Evolutionary conservation across 2,888 invertebrate genomes (phyloP).

Genomic region (Melanostoma mellinum): DNA sequence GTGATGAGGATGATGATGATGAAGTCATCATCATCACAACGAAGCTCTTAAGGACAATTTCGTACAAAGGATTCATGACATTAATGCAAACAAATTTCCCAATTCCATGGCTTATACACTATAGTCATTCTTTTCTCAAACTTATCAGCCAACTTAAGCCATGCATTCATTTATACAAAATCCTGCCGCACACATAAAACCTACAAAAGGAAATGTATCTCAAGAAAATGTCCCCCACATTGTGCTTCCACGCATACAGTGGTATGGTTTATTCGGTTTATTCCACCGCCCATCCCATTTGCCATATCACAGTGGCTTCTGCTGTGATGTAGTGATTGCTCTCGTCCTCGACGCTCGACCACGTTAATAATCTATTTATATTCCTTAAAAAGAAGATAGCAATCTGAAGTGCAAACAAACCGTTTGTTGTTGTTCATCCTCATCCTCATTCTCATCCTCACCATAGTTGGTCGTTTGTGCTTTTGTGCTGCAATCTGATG

Average conservation of each 20-base stretch:
- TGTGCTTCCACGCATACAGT: conserved; percentile 1
- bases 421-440: conserved; percentile 45
- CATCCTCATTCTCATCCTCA: no score
- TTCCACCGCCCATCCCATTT: conserved; percentile 22
- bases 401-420: conserved; percentile 65
- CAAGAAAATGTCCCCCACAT: background rate
- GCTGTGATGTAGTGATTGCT: background rate
- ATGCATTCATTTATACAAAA: conserved; percentile 48
- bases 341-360: conserved; percentile 20
- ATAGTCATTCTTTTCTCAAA: conserved; percentile 19
- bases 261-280: conserved; percentile 14
- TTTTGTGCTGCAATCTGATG: conserved; percentile 33
- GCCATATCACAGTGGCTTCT: conserved; percentile 1
- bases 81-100: conserved; percentile 55
- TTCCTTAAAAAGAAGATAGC: conserved; percentile 54
- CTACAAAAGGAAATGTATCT: conserved; percentile 21
- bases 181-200: conserved; percentile 28
- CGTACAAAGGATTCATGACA: conserved; percentile 48
- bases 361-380: conserved; percentile 68
- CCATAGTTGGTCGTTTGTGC: conserved; percentile 28
- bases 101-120: conserved; percentile 41
- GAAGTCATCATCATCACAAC: background rate
- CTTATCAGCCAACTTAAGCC: conserved; percentile 42
- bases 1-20: conserved; percentile 12
- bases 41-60: background rate